Evolutionary conservation across 1,140 invertebrate species (phyloP).

Genomic region (Camponotus vicinus): DNA sequence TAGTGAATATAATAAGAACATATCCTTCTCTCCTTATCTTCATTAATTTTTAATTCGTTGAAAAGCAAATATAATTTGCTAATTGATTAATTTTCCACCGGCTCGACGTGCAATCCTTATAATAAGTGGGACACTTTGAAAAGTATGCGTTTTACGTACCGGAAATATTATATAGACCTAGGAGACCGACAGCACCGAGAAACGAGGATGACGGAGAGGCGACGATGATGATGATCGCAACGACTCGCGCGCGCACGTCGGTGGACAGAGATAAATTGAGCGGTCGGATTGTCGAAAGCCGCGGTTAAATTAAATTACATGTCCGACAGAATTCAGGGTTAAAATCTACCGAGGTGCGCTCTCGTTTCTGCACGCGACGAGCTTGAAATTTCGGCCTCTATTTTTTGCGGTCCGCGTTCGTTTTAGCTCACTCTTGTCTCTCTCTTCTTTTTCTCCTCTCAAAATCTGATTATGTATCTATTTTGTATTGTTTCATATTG

Average conservation of each 20-base stretch:
- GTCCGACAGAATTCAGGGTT: constrained; percentile 77
- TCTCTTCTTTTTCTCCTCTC: constrained; percentile 1
- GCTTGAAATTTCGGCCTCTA: constrained; percentile 15
- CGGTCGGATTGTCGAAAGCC: constrained; percentile 64
- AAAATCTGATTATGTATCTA: not conserved
- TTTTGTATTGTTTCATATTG: not conserved
- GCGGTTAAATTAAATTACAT: constrained; percentile 76
- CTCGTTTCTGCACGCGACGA: constrained; percentile 52
- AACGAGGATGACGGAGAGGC: not conserved
- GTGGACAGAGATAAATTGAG: constrained; percentile 73
- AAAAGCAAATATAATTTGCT: constrained; percentile 13
- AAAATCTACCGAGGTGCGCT: constrained; percentile 74
- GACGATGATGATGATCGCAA: constrained; percentile 42
- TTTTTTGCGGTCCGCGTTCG: not conserved
- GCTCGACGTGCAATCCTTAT: not conserved
- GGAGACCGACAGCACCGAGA: not conserved
- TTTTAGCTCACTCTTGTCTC: not conserved
- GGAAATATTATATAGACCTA: constrained; percentile 18
- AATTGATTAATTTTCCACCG: not conserved
- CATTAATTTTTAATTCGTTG: not conserved
- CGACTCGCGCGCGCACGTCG: constrained; percentile 54
- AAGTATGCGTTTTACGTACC: constrained; percentile 62
- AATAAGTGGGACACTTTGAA: not conserved
- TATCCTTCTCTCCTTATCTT: not conserved
- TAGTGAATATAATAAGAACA: not conserved